Percentiles rank a stretch among this genome's conserved stretches.
Conservation (phyloP, 2,113 vertebrate genomes). For the Mobula birostris region DNA sequence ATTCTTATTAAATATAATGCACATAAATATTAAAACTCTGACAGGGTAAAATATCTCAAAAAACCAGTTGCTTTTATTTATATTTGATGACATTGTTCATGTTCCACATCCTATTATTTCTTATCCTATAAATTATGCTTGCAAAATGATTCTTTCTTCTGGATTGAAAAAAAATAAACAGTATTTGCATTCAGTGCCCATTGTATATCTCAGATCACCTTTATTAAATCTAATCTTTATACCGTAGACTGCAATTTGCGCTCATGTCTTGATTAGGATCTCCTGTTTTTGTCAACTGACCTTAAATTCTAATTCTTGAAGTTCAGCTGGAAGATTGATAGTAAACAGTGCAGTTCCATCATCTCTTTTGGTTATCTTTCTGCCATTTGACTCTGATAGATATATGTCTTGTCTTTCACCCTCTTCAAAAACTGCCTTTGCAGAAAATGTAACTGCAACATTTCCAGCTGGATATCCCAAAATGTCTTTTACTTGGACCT, state of each 20-base stretch:
- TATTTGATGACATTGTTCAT: not conserved
- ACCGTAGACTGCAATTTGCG: not conserved
- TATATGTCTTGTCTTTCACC: conserved; percentile 5
- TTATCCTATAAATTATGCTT: not conserved
- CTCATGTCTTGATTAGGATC: not conserved
- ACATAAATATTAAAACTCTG: not conserved
- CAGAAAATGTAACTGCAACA: conserved; percentile 53
- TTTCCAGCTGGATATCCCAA: conserved; percentile 50
- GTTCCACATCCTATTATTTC: not conserved
- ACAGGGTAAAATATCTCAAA: not conserved
- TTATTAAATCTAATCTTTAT: not conserved
- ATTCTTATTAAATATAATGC: not conserved
- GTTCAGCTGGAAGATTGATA: conserved; percentile 57
- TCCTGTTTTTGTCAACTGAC: conserved; percentile 51
- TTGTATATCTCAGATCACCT: not conserved
- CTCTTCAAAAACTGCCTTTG: conserved; percentile 40
- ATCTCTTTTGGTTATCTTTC: conserved; percentile 39
- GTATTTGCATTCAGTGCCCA: not conserved
- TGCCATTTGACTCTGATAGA: conserved; percentile 37
- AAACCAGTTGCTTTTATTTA: not conserved
- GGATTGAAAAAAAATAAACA: not conserved
- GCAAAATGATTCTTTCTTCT: not conserved
- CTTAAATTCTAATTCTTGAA: conserved; percentile 51
- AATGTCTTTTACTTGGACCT: conserved; percentile 83
- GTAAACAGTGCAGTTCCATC: conserved; percentile 70